phyloP scores from a whole-genome alignment of 2,888 invertebrate species.

The Agrotis ipsilon region DNA sequence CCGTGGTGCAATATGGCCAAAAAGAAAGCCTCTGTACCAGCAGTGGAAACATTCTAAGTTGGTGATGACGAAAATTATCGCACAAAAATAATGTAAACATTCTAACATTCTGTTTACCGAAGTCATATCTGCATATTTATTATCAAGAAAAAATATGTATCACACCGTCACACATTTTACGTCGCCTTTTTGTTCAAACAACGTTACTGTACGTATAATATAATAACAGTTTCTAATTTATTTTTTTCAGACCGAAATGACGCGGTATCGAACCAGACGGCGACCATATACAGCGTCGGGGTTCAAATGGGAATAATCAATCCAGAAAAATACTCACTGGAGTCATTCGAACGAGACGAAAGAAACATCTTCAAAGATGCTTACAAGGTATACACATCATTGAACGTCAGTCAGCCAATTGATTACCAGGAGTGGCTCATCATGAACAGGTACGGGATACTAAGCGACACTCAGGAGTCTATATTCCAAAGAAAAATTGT shows the following conservation, averaged over 20 bases:
- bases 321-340: conserved; percentile 78
- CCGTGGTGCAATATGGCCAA: too few relatives aligned
- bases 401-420: conserved; percentile 71
- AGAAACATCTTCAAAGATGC: conserved; percentile 76
- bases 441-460: conserved; percentile 80
- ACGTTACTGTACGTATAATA: conserved; percentile 58
- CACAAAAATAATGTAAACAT: neutral
- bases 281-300: conserved; percentile 71
- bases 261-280: conserved; percentile 67
- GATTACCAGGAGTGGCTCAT: conserved; percentile 82
- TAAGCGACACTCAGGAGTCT: conserved; percentile 78
- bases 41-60: too few relatives aligned
- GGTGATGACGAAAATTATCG: neutral
- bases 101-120: conserved; percentile 1
- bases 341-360: conserved; percentile 77
- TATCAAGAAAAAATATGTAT: conserved; percentile 62
- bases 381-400: conserved; percentile 70
- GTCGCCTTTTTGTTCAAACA: conserved; percentile 61
- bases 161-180: conserved; percentile 52
- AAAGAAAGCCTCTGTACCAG: too few relatives aligned
- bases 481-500: conserved; percentile 76
- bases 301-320: conserved; percentile 81
- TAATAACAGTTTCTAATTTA: conserved; percentile 59
- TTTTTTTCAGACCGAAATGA: conserved; percentile 71
- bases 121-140: conserved; percentile 62